Base-by-base conservation (phyloP, 2,888 invertebrate genomes). In the Monochamus alternatus region DNA sequence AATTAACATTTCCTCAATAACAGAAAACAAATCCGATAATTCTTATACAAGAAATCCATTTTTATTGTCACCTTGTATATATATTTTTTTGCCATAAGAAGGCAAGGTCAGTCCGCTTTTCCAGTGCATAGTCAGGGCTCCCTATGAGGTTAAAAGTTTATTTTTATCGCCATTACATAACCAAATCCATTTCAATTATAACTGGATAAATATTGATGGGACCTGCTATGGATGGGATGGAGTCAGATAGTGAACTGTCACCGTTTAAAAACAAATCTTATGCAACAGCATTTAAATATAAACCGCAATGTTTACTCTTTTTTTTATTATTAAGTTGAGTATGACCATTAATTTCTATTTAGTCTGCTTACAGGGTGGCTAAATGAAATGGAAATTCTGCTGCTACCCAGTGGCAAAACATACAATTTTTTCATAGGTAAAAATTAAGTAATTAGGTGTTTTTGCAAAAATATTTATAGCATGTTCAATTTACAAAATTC, bases 111-210 rank as follows among this genome's bases (percentile, higher is more conserved):
- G 5, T 55, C 4, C 3, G 55, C 52, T n/a, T 52, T 52, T 1
- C 52, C 52, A n/a, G 4, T 52, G 52, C 52, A 55, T 55, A 55
- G 14, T 38, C 55, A n/a, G 55, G 55, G 55, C 55, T n/a, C 14
- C 55, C 4, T 7, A n/a, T n/a, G 14, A 55, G n/a, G 55, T 55
- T 55, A 5, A 22, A 5, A 55, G 55, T 55, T 55, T 55, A 55
- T 55, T 55, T 55, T 55, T 55, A 55, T 55, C 55, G 14, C 55
- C 14, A 14, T 55, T 55, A n/a, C 55, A 55, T 55, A 55, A 55
- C 22, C 14, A 22, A 55, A 55, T 55, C 9, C 47, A 12, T 9
- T 47, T 47, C 38, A 14, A 55, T 55, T 55, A 14, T 55, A 55
- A 55, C 47, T 12, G 47, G 47, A 12, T 47, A 47, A 47, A 47